Base-by-base conservation (phyloP, 2,888 invertebrate species). In the Tenthredo scrophulariae region DNA sequence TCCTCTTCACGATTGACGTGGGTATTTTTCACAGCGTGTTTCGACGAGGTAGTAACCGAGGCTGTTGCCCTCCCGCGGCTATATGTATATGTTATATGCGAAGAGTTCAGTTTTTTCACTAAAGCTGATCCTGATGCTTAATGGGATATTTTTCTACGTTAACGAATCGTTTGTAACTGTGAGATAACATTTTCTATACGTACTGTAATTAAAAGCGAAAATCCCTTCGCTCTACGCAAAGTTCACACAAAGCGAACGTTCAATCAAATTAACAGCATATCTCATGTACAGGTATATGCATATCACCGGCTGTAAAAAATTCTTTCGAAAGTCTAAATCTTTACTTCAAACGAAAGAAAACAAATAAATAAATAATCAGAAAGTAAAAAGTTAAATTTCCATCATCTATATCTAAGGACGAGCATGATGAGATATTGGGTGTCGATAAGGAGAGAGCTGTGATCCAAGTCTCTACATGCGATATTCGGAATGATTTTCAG, bases 91-190 rank as follows among this genome's bases (percentile, higher is more conserved):
- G 33, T 13, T 7, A 43, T 43, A 13, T 46, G 46, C 46, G 18
- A 54, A 77, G 26, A 46, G 15, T 50, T 77, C 33, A 7, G 54
- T 77, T 77, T 50, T 50, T 77, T 54, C 18, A 79, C 6, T 18
- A 5, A 58, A 33, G 72, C 43, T 29, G 84, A 82, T 74, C 75
- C 62, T 80, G 84, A 86, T 84, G 85, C 84, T 77, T 37, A 50
- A 54, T 54, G 54, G 54, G 54, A n/a, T 50, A 77, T 18, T 77
- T 77, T 77, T 77, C 26, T 40, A 1, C 77, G 50, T 77, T 77
- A 77, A 77, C 77, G 50, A 54, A 54, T 77, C 54, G 54, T 29
- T 77, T 54, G 77, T 77, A 6, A 29, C 50, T 18, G n/a, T 18
- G 15, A 50, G 77, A 77, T 77, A 77, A 77, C 77, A 67, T 67